Evolutionary conservation across 2,888 invertebrate species (phyloP), one percentile per base, ranked within the genome.

Genomic region (Drosophila mayaguana): DNA sequence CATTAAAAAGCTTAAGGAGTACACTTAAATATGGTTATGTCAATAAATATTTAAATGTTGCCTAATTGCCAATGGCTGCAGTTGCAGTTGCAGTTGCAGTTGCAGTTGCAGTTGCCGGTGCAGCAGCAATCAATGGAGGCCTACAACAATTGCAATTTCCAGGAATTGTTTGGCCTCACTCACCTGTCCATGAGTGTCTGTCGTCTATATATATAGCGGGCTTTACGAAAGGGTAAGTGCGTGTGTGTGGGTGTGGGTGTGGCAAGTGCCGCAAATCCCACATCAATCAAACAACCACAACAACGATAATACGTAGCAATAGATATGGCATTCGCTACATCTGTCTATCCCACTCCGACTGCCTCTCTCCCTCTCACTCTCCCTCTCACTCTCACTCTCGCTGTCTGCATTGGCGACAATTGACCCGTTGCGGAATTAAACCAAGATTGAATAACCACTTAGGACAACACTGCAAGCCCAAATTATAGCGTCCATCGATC

Each of bases 251-350:
- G 6, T 32, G 20, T 68, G 69, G 60, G 67, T 43, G 53, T 62
- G 66, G 66, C 90, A 87, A 85, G 78, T 90, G 88, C 83, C 82
- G 68, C 86, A 90, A 91, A 83, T 91, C 90, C 90, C 90, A 91
- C 88, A 91, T 90, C 90, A 90, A 90, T 91, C 90, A 91, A 78
- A 43, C 42, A 65, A 45, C 54, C 65, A 63, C 69, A 66, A 55
- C 56, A 48, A 72, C 56, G 61, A 59, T 50, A 64, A 62, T 63
- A 18, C 20, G n/a, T 36, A 57, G 53, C 57, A 67, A 63, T 61
- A 69, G 25, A 48, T 59, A 18, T 59, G 48, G 28, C 6, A 18
- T 8, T 18, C 57, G 6, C 45, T 34, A 25, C 5, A 14, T 14
- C 8, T 22, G n/a, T 25, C 45, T n/a, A 8, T 28, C 18, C 18